Evolutionary conservation across 2,888 invertebrate species (phyloP), one percentile per base, ranked within the genome.

Genomic region (Buathra laborator): DNA sequence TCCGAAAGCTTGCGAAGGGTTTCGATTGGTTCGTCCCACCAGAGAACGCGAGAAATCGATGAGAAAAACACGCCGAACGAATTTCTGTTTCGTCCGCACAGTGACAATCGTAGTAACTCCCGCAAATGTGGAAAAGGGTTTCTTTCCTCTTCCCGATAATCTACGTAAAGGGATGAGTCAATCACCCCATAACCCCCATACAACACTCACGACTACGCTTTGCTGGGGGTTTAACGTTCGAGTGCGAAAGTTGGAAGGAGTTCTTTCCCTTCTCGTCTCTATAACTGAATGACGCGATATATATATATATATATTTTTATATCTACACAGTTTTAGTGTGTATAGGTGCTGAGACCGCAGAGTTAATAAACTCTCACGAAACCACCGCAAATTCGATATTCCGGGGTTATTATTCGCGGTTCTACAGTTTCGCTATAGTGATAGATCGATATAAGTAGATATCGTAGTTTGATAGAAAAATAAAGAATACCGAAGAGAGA

Each of bases 281-380:
- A 32, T 5, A 59, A 59, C 59, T n/a, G 59, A 0, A 14, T 32
- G 59, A 29, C 14, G 29, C 32, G 56, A 12, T 12, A 14, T n/a
- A 3, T 14, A 9, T 14, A n/a, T 53, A 16, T 6, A 16, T 48
- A n/a, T n/a, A n/a, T n/a, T n/a, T n/a, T n/a, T n/a, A 2, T 14
- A 48, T 14, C 12, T 4, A n/a, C 48, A 3, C 3, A n/a, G 53
- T 7, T 4, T 19, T 24, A 3, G 59, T 24, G 53, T 10, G 29
- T 7, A 12, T 4, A 24, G 12, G 59, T 24, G n/a, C 46, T 24
- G 72, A 19, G 3, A 29, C 62, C 72, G n/a, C 72, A 62, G 46
- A 62, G 62, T 74, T 74, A 62, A 74, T 62, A 59, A 72, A 59
- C 53, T 56, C 43, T 14, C 72, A 37, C 43, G 59, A 59, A 29